These are phyloP conservation scores for Phocides pigmalion DNA, from an alignment of 1,140 invertebrate genomes.

Conservation along the genomic window DNA sequence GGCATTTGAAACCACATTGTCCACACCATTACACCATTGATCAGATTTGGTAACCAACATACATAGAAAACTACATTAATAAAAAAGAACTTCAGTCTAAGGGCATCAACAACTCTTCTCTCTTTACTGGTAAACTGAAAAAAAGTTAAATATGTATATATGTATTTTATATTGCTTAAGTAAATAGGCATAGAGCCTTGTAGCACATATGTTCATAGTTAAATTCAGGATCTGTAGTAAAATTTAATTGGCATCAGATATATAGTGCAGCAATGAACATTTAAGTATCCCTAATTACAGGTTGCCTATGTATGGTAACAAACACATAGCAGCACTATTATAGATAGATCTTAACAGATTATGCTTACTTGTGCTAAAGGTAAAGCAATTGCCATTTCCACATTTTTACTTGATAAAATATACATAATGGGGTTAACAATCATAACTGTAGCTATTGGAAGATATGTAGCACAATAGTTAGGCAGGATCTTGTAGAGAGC, in stretches of 20 bases:
- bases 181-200: no score
- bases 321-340: neutral
- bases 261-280: no score
- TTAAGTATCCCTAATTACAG: no score
- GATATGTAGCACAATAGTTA: conserved; percentile 90
- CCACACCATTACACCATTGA: conserved; percentile 91
- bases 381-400: conserved; percentile 86
- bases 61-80: conserved; percentile 92
- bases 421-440: conserved; percentile 90
- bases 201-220: no score
- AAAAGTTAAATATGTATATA: no score
- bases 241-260: no score
- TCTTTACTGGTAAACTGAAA: conserved; percentile 89
- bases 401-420: conserved; percentile 85
- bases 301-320: neutral
- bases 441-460: conserved; percentile 90
- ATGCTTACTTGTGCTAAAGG: conserved; percentile 81
- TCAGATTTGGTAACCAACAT: conserved; percentile 92
- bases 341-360: neutral
- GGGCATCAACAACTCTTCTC: conserved; percentile 87
- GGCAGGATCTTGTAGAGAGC: conserved; percentile 89
- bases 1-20: conserved; percentile 90
- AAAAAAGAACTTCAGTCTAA: conserved; percentile 89
- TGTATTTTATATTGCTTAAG: no score
- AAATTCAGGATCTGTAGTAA: no score